Conservation (phyloP, 1,140 invertebrate genomes). For the Panulirus ornatus region DNA sequence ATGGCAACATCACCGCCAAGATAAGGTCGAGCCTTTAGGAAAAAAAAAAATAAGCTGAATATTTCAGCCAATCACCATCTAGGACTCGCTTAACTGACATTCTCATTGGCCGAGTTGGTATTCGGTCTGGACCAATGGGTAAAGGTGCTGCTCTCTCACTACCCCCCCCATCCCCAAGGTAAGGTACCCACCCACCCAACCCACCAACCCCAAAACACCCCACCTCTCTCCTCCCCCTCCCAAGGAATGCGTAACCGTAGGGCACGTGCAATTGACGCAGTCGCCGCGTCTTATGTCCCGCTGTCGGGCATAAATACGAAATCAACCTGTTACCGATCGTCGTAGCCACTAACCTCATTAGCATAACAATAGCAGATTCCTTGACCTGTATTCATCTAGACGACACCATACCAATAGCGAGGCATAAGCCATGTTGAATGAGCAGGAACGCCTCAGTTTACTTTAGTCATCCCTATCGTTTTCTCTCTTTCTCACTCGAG, state of each 20-base stretch:
- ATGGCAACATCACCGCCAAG: no score
- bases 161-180: no score
- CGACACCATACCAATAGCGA: slow-evolving; percentile 63
- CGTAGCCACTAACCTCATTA: slow-evolving; percentile 70
- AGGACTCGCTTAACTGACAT: slow-evolving; percentile 21
- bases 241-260: slow-evolving; percentile 61
- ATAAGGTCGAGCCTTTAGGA: no score
- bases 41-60: no score
- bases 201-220: no score
- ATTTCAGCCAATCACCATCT: slow-evolving; percentile 22
- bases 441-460: no score
- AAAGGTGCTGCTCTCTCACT: not conserved
- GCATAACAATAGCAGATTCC: slow-evolving; percentile 73
- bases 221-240: no score
- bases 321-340: slow-evolving; percentile 72
- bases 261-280: slow-evolving; percentile 18
- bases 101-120: slow-evolving; percentile 25
- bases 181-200: no score
- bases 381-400: slow-evolving; percentile 73
- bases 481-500: no score
- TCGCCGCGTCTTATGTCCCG: slow-evolving; percentile 24
- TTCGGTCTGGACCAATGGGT: slow-evolving; percentile 23
- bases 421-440: slow-evolving; percentile 28
- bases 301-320: slow-evolving; percentile 68
- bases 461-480: no score